Base-by-base conservation (phyloP, 2,113 vertebrate genomes). In the Xiphophorus hellerii region DNA sequence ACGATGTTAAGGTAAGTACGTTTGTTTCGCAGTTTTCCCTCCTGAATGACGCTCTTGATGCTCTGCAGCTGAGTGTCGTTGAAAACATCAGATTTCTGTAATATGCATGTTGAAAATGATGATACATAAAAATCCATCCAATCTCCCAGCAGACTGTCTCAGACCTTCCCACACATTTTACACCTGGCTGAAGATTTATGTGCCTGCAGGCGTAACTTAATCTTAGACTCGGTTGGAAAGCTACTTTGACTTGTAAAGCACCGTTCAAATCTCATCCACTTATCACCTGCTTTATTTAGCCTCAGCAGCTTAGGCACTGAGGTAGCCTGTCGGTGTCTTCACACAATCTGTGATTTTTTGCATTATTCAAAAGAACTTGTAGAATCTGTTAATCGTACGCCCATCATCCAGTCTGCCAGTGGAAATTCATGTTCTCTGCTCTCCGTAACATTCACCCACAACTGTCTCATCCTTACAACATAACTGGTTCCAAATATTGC, bases 251-350 rank as follows among this genome's bases (percentile, higher is more conserved):
- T 77, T 66, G 27, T 71, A 75, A 87, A 87, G 84, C 72, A 81
- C 61, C 15, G 14, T 27, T n/a, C 79, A 84, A 51, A 71, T 81
- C 81, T 92, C 73, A 94, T 94, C 92, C 90, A 84, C 93, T 92
- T 91, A 82, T 62, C 39, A 28, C 20, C 64, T 86, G 82, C 89
- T 71, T 78, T 88, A 93, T 91, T 90, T 94, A 93, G 87, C 87
- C 29, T 22, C 77, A 77, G 85, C 75, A 77, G 91, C 90, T 92
- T 92, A 92, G 33, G 72, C 28, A 33, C 29, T 27, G 25, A 39
- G 51, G 33, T 69, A 27, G 70, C 71, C 76, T 78, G 62, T 39
- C 27, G 51, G 14, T 5, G 58, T 68, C 27, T 62, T 28, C 75
- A 20, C 17, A 11, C 31, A 17, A 44, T 33, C 66, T 54, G 13